Conservation (phyloP, 1,140 invertebrate species). For the Sipha flava region DNA sequence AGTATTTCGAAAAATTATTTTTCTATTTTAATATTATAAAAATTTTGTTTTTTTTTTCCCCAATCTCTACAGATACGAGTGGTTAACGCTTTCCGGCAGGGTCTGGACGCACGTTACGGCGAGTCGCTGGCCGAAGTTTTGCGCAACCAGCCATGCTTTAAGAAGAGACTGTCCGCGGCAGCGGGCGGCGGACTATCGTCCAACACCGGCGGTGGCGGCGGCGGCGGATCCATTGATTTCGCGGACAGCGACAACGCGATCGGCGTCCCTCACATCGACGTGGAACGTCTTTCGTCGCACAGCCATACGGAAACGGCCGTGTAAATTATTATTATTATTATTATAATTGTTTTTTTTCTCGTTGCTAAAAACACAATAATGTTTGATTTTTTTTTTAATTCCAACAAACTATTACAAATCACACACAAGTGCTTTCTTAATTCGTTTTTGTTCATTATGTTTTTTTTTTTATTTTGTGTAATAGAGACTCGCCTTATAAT, state of each 20-base stretch:
- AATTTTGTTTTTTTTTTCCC: background rate
- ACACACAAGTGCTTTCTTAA: too few relatives aligned
- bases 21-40: too few relatives aligned
- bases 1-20: background rate
- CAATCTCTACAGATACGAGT: slow-evolving; percentile 60
- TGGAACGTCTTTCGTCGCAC: slow-evolving; percentile 79
- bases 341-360: background rate
- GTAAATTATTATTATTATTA: slow-evolving; percentile 41
- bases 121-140: slow-evolving; percentile 84
- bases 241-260: slow-evolving; percentile 64
- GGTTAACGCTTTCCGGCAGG: slow-evolving; percentile 60
- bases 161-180: slow-evolving; percentile 79
- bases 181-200: slow-evolving; percentile 44
- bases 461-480: too few relatives aligned
- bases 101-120: slow-evolving; percentile 86
- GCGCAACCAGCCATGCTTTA: slow-evolving; percentile 80
- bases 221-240: slow-evolving; percentile 67
- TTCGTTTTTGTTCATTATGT: too few relatives aligned
- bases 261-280: slow-evolving; percentile 74
- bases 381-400: too few relatives aligned
- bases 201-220: background rate
- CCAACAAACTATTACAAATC: too few relatives aligned
- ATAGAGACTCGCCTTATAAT: too few relatives aligned
- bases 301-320: slow-evolving; percentile 89
- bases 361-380: too few relatives aligned